phyloP scores from a whole-genome alignment of 2,888 invertebrate genomes.

The Hipparchia semele region DNA sequence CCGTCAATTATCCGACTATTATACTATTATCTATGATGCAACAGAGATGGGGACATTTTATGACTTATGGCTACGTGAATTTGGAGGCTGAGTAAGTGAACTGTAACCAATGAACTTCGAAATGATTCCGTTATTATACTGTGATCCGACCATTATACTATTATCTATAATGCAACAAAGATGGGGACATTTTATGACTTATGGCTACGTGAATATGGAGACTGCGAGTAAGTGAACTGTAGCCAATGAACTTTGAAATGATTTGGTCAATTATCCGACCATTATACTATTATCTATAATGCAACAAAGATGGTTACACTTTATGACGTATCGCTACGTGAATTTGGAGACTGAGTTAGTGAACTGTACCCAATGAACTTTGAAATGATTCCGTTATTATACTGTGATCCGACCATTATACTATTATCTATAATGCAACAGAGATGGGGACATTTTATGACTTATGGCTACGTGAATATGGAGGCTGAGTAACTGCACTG shows the following conservation, averaged over 20 bases:
- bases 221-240: neutral
- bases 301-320: too few species aligned
- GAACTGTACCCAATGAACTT: neutral
- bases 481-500: neutral
- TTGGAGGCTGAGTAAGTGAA: too few species aligned
- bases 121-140: neutral
- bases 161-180: neutral
- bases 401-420: neutral
- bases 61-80: neutral
- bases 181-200: too few species aligned
- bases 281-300: conserved; percentile 4
- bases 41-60: too few species aligned
- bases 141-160: too few species aligned
- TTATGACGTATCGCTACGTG: neutral
- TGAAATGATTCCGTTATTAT: neutral
- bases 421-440: neutral
- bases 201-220: neutral
- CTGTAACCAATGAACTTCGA: neutral
- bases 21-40: neutral
- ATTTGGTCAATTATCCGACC: neutral
- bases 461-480: neutral
- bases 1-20: neutral
- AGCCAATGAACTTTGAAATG: neutral
- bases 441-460: too few species aligned
- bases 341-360: neutral